Evolutionary conservation across 2,113 vertebrate species (phyloP).

Genomic region (Psettodes erumei): DNA sequence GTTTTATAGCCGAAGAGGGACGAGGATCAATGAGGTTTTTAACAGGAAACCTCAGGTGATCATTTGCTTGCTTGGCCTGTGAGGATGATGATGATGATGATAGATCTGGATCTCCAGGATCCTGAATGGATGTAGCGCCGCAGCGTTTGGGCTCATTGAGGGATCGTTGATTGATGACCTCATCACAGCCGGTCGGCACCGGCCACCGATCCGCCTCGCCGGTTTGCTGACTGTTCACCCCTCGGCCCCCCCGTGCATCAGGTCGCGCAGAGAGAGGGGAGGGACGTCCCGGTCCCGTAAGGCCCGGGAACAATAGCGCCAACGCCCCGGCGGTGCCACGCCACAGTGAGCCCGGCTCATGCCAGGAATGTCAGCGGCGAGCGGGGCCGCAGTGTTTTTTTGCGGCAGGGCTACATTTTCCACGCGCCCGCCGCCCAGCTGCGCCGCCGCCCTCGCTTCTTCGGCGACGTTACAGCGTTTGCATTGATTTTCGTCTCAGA

Average conservation of each 20-base stretch:
- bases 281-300: no score
- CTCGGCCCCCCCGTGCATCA: neutral
- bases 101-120: conserved; percentile 59
- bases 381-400: conserved; percentile 22
- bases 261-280: conserved; percentile 5
- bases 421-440: neutral
- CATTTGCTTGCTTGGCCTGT: no score
- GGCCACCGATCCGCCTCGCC: neutral
- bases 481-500: neutral
- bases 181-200: neutral
- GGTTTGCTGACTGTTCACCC: neutral
- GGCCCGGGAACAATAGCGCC: conserved; percentile 61
- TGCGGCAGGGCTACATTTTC: conserved; percentile 23
- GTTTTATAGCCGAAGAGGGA: neutral
- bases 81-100: conserved; percentile 37
- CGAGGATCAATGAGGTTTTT: conserved; percentile 11
- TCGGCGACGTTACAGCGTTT: neutral
- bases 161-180: neutral
- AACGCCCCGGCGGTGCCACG: conserved; percentile 54
- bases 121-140: no score
- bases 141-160: no score
- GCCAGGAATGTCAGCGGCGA: conserved; percentile 71
- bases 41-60: conserved; percentile 26
- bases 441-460: neutral
- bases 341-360: conserved; percentile 55